Conservation (phyloP, 1,140 invertebrate species). For the Megalopta genalis region DNA sequence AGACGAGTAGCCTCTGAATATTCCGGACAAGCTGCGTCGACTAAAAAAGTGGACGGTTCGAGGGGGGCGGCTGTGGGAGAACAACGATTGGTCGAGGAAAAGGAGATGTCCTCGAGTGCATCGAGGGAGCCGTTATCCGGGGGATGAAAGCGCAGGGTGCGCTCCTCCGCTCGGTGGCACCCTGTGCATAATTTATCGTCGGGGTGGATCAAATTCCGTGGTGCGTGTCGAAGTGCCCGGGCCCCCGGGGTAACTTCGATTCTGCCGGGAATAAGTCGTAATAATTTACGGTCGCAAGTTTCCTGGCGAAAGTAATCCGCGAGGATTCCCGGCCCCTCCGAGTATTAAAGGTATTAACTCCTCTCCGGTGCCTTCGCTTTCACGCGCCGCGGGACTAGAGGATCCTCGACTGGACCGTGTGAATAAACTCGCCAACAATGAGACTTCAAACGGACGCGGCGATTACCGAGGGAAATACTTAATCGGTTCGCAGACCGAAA, state of each 20-base stretch:
- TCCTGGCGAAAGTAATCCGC: constrained; percentile 13
- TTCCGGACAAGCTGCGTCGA: not conserved
- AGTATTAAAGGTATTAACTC: constrained; percentile 29
- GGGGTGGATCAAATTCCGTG: constrained; percentile 46
- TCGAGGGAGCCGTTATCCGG: constrained; percentile 61
- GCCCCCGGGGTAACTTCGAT: constrained; percentile 1
- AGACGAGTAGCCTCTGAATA: constrained; percentile 23
- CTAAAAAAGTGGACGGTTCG: constrained; percentile 24
- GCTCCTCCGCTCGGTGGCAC: constrained; percentile 48
- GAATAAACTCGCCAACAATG: not conserved
- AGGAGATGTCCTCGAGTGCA: constrained; percentile 56
- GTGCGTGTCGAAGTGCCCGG: constrained; percentile 52
- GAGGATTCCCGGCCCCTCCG: constrained; percentile 26
- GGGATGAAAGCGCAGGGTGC: constrained; percentile 51
- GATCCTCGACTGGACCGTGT: not conserved
- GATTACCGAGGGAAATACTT: not conserved
- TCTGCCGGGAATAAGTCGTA: constrained; percentile 29
- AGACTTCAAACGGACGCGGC: not conserved
- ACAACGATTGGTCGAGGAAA: constrained; percentile 49
- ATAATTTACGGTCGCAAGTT: constrained; percentile 48
- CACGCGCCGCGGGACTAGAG: not conserved
- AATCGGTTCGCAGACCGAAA: too few relatives aligned
- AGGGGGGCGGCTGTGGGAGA: not conserved
- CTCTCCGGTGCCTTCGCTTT: not conserved
- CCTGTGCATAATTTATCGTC: constrained; percentile 65